Percentiles rank a stretch among this genome's conserved stretches.
These are phyloP conservation scores for Tetraneura akinire DNA, from an alignment of 1,140 invertebrate genomes.

Conservation along the genomic window DNA sequence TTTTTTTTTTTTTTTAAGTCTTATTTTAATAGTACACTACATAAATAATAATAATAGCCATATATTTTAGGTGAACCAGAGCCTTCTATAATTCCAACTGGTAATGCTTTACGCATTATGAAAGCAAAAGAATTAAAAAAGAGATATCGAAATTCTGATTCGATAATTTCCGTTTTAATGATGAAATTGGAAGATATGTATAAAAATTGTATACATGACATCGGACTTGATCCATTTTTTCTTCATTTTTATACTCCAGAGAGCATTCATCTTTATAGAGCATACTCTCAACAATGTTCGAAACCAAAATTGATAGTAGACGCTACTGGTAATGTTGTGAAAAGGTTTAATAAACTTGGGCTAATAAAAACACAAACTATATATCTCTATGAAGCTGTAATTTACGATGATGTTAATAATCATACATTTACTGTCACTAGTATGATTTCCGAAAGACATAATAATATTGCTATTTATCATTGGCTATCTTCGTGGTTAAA, in stretches of 20 bases:
- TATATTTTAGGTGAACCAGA: too few relatives aligned
- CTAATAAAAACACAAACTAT: background rate
- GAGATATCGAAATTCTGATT: background rate
- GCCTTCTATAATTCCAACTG: too few relatives aligned
- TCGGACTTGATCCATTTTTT: background rate
- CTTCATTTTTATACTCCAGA: background rate
- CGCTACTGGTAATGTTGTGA: background rate
- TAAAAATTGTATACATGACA: background rate
- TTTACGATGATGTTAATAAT: background rate
- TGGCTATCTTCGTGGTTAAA: background rate
- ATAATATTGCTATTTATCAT: background rate
- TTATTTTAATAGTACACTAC: too few relatives aligned
- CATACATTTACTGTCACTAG: background rate
- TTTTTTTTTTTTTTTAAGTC: too few relatives aligned
- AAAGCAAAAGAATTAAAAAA: background rate
- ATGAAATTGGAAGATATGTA: background rate
- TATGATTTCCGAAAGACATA: background rate
- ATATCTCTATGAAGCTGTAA: background rate
- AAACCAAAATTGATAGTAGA: background rate
- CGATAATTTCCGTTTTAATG: background rate
- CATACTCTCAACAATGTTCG: background rate
- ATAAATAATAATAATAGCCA: too few relatives aligned
- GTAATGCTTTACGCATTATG: too few relatives aligned
- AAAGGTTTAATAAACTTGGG: background rate
- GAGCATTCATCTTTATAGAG: background rate